These are phyloP conservation scores for Myotis myotis DNA, from an alignment of 2,797 vertebrate genomes.

Conservation along the genomic window DNA sequence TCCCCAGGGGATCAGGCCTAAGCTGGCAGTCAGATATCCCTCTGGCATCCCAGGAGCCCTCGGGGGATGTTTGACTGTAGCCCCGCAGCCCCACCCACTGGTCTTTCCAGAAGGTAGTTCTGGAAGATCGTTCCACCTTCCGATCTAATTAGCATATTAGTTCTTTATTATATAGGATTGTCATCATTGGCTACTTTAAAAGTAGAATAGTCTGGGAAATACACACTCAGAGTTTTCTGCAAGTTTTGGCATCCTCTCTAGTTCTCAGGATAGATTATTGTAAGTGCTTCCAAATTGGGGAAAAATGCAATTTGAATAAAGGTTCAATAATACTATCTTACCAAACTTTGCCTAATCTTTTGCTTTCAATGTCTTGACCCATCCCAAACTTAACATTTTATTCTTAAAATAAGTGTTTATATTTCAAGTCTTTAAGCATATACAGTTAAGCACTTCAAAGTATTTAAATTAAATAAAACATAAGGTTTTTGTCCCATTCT, in stretches of 20 bases:
- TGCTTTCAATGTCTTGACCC: slow-evolving; percentile 1
- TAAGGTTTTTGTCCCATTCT: background rate
- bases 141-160: too few species aligned
- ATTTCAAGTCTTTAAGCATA: background rate
- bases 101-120: too few species aligned
- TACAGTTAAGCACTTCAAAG: background rate
- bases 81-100: too few species aligned
- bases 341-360: background rate
- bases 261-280: background rate
- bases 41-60: too few species aligned
- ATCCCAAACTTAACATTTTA: background rate
- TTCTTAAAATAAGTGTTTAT: background rate
- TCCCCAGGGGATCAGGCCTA: too few species aligned
- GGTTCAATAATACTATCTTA: background rate
- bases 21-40: too few species aligned
- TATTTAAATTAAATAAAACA: slow-evolving; percentile 20
- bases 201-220: background rate
- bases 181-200: background rate
- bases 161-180: background rate
- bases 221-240: background rate
- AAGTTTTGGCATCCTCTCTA: background rate
- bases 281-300: background rate
- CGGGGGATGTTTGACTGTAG: too few species aligned
- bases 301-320: background rate
- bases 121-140: too few species aligned